Evolutionary conservation across 2,888 invertebrate species (phyloP).

Genomic region (Pollenia griseotomentosa): DNA sequence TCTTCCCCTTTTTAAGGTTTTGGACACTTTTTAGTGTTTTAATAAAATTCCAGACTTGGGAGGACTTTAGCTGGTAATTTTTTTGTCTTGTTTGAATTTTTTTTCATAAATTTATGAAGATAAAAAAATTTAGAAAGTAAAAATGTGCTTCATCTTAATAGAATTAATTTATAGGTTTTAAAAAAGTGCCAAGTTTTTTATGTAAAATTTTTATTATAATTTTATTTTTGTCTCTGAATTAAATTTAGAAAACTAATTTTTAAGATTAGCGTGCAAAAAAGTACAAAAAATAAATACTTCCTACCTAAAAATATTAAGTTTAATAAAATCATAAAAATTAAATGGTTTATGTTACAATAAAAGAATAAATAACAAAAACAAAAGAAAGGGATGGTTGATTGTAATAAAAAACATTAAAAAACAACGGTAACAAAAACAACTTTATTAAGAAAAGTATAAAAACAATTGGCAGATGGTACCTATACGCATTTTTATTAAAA

Average conservation of each 20-base stretch:
- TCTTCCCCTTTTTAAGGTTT: neutral
- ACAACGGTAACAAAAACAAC: slow-evolving; percentile 35
- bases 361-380: neutral
- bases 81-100: slow-evolving; percentile 15
- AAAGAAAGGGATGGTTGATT: slow-evolving; percentile 35
- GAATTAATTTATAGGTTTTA: no score
- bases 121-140: no score
- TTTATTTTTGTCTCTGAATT: slow-evolving; percentile 57
- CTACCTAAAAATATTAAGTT: slow-evolving; percentile 19
- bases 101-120: no score
- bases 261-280: slow-evolving; percentile 17
- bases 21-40: neutral
- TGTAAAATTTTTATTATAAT: slow-evolving; percentile 1
- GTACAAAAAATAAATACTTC: slow-evolving; percentile 1
- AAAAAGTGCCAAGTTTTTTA: no score
- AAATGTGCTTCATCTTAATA: no score
- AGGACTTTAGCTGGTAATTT: slow-evolving; percentile 8
- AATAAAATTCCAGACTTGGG: neutral
- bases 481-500: slow-evolving; percentile 21
- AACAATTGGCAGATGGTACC: slow-evolving; percentile 63
- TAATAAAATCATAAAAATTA: slow-evolving; percentile 61
- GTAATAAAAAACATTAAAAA: slow-evolving; percentile 4
- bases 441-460: slow-evolving; percentile 9
- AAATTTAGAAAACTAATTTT: slow-evolving; percentile 23
- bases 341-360: slow-evolving; percentile 27